Percentiles rank a stretch among this genome's conserved stretches.
phyloP scores from a whole-genome alignment of 2,797 vertebrate species.

The Streptopelia turtur region DNA sequence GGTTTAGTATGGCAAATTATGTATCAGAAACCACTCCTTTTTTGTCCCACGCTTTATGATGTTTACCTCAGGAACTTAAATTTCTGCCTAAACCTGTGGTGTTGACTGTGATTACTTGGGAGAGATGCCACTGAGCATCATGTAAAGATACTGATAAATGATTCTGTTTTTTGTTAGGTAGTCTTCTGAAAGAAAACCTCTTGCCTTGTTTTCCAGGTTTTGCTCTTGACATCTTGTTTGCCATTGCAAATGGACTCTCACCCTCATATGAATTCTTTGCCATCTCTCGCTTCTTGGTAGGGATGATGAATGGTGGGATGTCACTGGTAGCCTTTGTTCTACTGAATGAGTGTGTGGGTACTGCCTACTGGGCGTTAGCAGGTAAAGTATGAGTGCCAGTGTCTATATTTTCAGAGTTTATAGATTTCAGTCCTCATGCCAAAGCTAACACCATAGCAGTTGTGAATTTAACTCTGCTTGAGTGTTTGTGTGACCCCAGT shows the following conservation, averaged over 20 bases:
- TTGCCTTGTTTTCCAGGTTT: slow-evolving; percentile 76
- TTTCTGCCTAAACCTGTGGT: neutral
- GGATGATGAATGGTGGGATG: slow-evolving; percentile 85
- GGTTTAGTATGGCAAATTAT: neutral
- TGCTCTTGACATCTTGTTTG: slow-evolving; percentile 82
- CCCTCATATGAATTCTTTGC: slow-evolving; percentile 81
- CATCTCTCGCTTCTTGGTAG: slow-evolving; percentile 80
- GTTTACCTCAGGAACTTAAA: neutral
- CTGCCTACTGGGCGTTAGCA: slow-evolving; percentile 83
- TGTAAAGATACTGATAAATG: neutral
- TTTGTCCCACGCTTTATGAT: neutral
- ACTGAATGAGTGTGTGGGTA: slow-evolving; percentile 83
- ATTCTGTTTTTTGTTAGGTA: neutral
- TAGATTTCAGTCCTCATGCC: neutral
- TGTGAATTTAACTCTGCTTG: neutral
- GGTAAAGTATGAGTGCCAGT: slow-evolving; percentile 69
- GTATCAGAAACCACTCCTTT: neutral
- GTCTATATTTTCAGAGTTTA: neutral
- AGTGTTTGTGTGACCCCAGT: neutral
- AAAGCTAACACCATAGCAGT: neutral
- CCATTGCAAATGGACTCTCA: slow-evolving; percentile 80
- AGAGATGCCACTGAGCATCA: neutral
- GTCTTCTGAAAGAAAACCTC: slow-evolving; percentile 17
- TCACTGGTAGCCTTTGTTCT: slow-evolving; percentile 84
- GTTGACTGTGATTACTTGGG: neutral